Percentiles rank a stretch among this genome's conserved stretches.
Evolutionary conservation across 2,113 vertebrate species (phyloP).

Genomic region (Chascanopsetta lugubris): DNA sequence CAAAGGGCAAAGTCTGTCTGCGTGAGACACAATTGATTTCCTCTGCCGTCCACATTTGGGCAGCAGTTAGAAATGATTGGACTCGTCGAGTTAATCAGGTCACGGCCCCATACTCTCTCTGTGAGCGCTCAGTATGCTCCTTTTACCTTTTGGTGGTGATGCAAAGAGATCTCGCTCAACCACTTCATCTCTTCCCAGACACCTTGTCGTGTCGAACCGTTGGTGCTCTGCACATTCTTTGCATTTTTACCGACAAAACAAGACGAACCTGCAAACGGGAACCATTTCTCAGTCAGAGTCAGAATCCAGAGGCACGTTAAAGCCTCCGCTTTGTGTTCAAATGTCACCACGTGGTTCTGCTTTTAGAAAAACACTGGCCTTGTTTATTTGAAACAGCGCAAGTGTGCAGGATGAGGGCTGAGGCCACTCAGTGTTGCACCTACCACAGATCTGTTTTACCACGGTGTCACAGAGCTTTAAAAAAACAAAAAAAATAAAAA

Average conservation of each 20-base stretch:
- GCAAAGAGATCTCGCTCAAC: not conserved
- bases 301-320: too few relatives aligned
- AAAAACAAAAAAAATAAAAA: too few relatives aligned
- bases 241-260: not conserved
- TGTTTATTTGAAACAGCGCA: conserved; percentile 46
- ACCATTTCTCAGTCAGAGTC: too few relatives aligned
- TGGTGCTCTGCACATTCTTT: not conserved
- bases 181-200: not conserved
- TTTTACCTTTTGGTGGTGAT: not conserved
- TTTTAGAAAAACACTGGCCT: conserved; percentile 43
- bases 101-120: conserved; percentile 2
- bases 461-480: not conserved
- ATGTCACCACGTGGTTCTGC: conserved; percentile 3
- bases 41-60: conserved; percentile 27
- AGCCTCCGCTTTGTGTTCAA: not conserved
- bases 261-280: not conserved
- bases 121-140: not conserved
- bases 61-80: conserved; percentile 33
- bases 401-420: conserved; percentile 3
- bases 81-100: conserved; percentile 45
- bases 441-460: not conserved
- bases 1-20: not conserved
- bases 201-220: not conserved
- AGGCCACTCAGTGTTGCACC: conserved; percentile 13
- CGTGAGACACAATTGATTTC: conserved; percentile 54